Conservation (phyloP, 2,797 vertebrate genomes). For the Erethizon dorsatum region DNA sequence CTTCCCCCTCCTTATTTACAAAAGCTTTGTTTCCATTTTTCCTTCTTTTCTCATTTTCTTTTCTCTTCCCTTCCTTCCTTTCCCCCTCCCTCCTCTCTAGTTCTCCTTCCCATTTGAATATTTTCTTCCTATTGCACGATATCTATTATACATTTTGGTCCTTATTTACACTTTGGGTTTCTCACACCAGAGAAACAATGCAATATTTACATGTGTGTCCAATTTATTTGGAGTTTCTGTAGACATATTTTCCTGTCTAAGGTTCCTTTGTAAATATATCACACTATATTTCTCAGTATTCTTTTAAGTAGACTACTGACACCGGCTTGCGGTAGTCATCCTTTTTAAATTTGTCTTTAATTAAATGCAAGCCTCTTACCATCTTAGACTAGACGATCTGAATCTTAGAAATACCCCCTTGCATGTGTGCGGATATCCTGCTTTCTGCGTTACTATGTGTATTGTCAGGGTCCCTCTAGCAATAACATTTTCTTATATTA, state of each 20-base stretch:
- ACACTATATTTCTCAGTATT: not conserved
- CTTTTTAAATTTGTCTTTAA: not conserved
- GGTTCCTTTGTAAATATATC: not conserved
- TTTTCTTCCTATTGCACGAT: not conserved
- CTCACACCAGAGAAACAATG: not conserved
- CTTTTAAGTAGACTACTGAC: not conserved
- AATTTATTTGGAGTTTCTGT: not conserved
- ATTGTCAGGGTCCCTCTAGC: not conserved
- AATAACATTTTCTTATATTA: not conserved
- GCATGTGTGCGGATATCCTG: not conserved
- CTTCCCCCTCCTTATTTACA: not conserved
- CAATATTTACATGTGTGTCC: not conserved
- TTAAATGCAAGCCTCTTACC: not conserved
- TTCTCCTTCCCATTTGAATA: not conserved
- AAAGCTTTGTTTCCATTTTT: not conserved
- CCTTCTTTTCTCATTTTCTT: not conserved
- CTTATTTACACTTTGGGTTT: not conserved
- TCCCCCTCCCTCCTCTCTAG: not conserved
- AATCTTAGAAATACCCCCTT: not conserved
- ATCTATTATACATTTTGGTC: not conserved
- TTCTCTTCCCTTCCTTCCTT: not conserved
- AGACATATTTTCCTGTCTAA: not conserved
- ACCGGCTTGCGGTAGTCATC: not conserved
- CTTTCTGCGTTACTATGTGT: not conserved
- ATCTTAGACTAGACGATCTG: not conserved